Evolutionary conservation across 2,797 vertebrate genomes (phyloP), one percentile per base, ranked within the genome.

Genomic region (Onychomys arenicola): DNA sequence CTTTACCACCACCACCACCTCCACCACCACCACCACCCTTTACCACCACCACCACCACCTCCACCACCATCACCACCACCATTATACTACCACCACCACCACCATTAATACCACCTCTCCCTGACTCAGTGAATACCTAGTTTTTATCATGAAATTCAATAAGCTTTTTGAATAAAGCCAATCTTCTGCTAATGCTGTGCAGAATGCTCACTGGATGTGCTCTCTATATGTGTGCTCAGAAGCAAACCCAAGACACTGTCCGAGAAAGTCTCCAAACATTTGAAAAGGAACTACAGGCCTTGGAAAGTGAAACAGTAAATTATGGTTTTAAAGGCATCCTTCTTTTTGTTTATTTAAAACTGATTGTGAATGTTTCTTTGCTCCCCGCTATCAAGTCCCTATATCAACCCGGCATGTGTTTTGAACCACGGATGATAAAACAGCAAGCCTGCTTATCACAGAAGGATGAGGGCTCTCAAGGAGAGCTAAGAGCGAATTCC

Each of bases 381-480:
- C 71, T 89, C 7, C 65, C 23, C 14, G 49, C 4, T 91, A 17
- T 21, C 3, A 59, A 73, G 59, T 37, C 25, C 77, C 71, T 17
- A 10, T 46, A 13, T 34, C 29, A 23, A 34, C 17, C 12, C 19
- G 0, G 40, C 77, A 2, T 1, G 27, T 65, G 65, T 94, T 78
- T 71, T 43, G 95, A 96, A 84, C 5, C 71, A 34, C 23, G 81
- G n/a, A 93, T 67, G n/a, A 87, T 29, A 55, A 43, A 91, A 93
- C 19, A 94, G 43, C 34, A 76, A 92, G 95, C 80, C 43, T 75
- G 3, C 91, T 96, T 96, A 52, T 96, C 93, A 32, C 71, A n/a
- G 78, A 78, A 95, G 78, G 95, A 95, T 61, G 43, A 94, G 82
- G 63, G 61, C 81, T 96, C 32, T 86, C 55, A 65, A 75, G 63